Evolutionary conservation across 2,113 vertebrate species (phyloP).

Genomic region (Nettapus auritus): DNA sequence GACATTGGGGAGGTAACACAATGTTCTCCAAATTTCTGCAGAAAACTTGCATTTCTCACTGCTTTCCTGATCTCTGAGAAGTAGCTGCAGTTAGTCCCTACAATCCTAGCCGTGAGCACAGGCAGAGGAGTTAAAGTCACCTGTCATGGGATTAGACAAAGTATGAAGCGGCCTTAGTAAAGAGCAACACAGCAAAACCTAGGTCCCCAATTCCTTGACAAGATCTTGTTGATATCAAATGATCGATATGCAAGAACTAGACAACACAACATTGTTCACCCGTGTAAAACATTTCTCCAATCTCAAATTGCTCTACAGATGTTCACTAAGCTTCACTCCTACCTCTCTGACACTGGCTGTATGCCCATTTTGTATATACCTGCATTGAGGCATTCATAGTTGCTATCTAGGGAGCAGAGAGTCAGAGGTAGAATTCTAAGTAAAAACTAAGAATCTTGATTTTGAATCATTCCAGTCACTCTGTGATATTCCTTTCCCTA

Average conservation of each 20-base stretch:
- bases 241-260: not conserved
- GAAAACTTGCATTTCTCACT: not conserved
- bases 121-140: not conserved
- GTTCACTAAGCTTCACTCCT: not conserved
- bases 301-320: not conserved
- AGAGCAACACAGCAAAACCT: not conserved
- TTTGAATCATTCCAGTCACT: not conserved
- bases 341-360: not conserved
- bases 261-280: not conserved
- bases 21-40: not conserved
- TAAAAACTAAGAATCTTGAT: not conserved
- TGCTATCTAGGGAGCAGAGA: not conserved
- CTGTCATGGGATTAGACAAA: not conserved
- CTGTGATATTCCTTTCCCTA: not conserved
- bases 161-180: not conserved
- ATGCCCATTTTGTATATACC: not conserved
- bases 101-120: not conserved
- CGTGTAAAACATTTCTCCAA: not conserved
- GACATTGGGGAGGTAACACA: not conserved
- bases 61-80: not conserved
- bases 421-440: not conserved
- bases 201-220: not conserved
- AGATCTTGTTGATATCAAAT: not conserved
- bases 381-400: not conserved
- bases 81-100: not conserved